These are phyloP conservation scores for Sitophilus oryzae DNA, from an alignment of 1,140 invertebrate genomes.

Conservation along the genomic window DNA sequence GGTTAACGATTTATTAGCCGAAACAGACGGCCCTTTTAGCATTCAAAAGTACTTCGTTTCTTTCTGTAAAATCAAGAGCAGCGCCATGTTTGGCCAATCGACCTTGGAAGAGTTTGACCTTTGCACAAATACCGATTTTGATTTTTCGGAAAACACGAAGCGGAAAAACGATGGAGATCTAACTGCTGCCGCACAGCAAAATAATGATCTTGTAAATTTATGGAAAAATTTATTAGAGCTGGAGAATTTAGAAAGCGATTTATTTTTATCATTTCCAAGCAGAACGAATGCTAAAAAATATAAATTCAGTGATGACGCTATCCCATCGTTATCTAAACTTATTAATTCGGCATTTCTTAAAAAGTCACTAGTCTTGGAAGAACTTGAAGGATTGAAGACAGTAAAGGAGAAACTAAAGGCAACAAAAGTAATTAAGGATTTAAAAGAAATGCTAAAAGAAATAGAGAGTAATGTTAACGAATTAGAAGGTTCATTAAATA, in stretches of 20 bases:
- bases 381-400: too few species aligned
- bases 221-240: not conserved
- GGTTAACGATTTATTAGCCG: not conserved
- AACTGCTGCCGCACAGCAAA: not conserved
- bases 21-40: not conserved
- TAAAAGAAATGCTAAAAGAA: too few species aligned
- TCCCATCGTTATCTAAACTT: too few species aligned
- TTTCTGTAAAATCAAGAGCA: conserved; percentile 1
- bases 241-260: not conserved
- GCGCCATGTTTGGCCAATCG: not conserved
- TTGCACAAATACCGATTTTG: conserved; percentile 10
- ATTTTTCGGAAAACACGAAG: not conserved
- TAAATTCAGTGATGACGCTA: too few species aligned
- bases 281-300: too few species aligned
- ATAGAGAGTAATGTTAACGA: too few species aligned
- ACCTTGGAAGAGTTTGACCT: not conserved
- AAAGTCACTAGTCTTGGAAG: too few species aligned
- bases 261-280: not conserved
- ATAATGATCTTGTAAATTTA: not conserved
- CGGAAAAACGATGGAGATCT: not conserved
- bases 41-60: conserved; percentile 11
- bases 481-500: too few species aligned
- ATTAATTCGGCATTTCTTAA: too few species aligned
- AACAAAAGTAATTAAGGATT: too few species aligned
- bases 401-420: too few species aligned